Conservation (phyloP, 2,797 vertebrate species). For the Periophthalmus magnuspinnatus region DNA sequence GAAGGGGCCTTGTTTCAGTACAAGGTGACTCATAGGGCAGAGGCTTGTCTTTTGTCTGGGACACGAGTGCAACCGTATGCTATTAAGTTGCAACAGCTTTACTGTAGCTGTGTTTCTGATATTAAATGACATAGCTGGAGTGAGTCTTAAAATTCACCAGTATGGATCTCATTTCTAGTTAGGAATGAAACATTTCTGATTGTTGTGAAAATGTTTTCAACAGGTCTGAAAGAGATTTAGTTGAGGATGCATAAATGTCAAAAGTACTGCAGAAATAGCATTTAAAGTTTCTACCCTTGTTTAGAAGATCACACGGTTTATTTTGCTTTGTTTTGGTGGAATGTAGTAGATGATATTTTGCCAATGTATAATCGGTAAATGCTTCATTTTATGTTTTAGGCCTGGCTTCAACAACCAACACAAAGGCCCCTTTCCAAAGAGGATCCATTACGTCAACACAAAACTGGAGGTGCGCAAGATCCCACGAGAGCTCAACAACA, state of each 20-base stretch:
- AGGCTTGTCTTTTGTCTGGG: conserved; percentile 30
- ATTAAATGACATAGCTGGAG: not conserved
- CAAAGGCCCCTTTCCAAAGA: conserved; percentile 87
- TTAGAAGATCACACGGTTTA: too few relatives aligned
- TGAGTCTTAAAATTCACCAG: not conserved
- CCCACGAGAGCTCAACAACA: conserved; percentile 93
- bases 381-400: conserved; percentile 62
- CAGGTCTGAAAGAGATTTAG: too few relatives aligned
- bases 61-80: conserved; percentile 6
- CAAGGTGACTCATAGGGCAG: conserved; percentile 33
- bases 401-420: conserved; percentile 88
- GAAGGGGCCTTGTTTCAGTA: conserved; percentile 33
- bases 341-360: not conserved
- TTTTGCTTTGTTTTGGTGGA: too few relatives aligned
- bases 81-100: conserved; percentile 12
- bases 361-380: not conserved
- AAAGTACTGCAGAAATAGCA: too few relatives aligned
- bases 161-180: too few relatives aligned
- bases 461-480: conserved; percentile 96
- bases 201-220: too few relatives aligned
- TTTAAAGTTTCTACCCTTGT: too few relatives aligned
- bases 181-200: too few relatives aligned
- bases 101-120: conserved; percentile 7
- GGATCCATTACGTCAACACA: conserved; percentile 92
- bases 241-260: too few relatives aligned